Conservation (phyloP, 2,797 vertebrate species). For the Hippoglossus hippoglossus region DNA sequence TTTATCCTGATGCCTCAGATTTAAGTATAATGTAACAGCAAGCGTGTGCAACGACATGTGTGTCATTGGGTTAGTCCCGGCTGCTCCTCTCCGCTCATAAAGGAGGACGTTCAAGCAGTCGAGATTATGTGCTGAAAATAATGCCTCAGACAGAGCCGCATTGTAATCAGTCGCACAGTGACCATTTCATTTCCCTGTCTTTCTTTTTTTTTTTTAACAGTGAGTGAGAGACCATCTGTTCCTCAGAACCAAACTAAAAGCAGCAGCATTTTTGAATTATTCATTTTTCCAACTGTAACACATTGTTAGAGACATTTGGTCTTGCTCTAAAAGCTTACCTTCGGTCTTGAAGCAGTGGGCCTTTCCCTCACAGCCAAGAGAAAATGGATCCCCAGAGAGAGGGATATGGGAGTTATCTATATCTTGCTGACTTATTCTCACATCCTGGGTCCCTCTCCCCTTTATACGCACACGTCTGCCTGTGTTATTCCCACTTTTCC, state of each 20-base stretch:
- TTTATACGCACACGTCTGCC: constrained; percentile 37
- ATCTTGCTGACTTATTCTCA: constrained; percentile 51
- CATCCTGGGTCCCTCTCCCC: constrained; percentile 31
- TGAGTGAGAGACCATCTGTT: constrained; percentile 69
- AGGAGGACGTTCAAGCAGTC: constrained; percentile 62
- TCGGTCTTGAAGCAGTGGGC: constrained; percentile 59
- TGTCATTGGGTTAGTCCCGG: constrained; percentile 71
- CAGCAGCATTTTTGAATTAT: constrained; percentile 76
- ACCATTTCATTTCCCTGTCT: constrained; percentile 69
- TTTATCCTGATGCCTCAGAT: constrained; percentile 64
- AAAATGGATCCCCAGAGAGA: constrained; percentile 76
- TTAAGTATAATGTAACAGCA: constrained; percentile 64
- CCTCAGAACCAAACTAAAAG: constrained; percentile 71
- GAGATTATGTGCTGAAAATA: constrained; percentile 73
- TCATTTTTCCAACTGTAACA: constrained; percentile 75
- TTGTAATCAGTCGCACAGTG: constrained; percentile 70
- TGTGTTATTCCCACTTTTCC: constrained; percentile 47
- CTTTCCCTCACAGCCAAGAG: constrained; percentile 54
- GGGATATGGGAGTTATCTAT: constrained; percentile 63
- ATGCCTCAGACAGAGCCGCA: constrained; percentile 56
- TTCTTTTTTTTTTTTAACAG: constrained; percentile 21
- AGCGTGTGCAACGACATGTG: constrained; percentile 61
- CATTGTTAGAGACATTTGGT: constrained; percentile 71
- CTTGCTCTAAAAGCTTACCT: constrained; percentile 77
- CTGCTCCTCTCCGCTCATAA: constrained; percentile 64